Evolutionary conservation across 1,140 invertebrate genomes (phyloP).

Genomic region (Thalassaphorura encarpata): DNA sequence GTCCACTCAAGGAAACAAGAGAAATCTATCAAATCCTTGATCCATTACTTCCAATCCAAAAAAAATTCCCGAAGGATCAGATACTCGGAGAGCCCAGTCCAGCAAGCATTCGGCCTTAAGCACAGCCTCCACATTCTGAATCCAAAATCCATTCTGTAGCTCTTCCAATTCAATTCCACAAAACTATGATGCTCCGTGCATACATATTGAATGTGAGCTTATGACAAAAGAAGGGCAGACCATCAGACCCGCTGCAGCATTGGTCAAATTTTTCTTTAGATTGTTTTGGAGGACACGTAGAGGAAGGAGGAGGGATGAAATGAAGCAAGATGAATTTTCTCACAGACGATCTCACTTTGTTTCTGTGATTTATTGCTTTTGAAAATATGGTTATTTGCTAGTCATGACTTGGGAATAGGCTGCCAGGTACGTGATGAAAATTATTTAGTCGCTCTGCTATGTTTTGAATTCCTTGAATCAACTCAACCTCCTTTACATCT

Average conservation of each 20-base stretch:
- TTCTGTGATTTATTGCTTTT: constrained; percentile 27
- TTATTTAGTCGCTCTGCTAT: constrained; percentile 18
- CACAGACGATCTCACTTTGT: neutral
- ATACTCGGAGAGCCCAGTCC: too few species aligned
- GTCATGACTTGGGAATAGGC: constrained; percentile 32
- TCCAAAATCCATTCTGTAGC: too few species aligned
- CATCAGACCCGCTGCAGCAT: too few species aligned
- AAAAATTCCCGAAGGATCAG: neutral
- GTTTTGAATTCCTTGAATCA: neutral
- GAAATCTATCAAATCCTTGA: constrained; percentile 29
- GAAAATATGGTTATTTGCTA: constrained; percentile 29
- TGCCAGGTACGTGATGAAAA: constrained; percentile 27
- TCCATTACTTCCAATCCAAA: constrained; percentile 3
- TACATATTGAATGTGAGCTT: neutral
- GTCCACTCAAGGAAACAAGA: constrained; percentile 13
- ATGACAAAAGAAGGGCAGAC: neutral
- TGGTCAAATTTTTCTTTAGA: too few species aligned
- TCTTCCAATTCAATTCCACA: too few species aligned
- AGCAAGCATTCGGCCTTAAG: neutral
- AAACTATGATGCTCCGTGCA: too few species aligned
- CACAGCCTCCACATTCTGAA: neutral
- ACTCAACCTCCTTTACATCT: neutral
- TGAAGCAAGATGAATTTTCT: constrained; percentile 11
- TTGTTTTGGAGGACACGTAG: too few species aligned
- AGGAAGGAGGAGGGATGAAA: too few species aligned